Evolutionary conservation across 2,113 vertebrate species (phyloP).

Genomic region (Chaetops frenatus): DNA sequence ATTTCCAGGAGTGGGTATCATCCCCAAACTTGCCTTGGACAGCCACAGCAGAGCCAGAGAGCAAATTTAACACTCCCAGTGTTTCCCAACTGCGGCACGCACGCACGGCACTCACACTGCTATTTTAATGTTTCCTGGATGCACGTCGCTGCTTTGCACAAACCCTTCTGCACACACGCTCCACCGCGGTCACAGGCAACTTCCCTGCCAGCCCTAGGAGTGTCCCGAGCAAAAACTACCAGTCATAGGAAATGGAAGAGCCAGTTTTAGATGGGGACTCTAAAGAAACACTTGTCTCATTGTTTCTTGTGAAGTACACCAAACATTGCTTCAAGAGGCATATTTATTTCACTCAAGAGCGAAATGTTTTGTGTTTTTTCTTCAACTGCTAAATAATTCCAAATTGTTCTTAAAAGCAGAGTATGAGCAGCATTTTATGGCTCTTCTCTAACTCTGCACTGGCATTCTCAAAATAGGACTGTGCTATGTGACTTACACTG

Average conservation of each 20-base stretch:
- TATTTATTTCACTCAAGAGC: background rate
- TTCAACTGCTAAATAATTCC: background rate
- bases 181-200: background rate
- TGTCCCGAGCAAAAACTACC: background rate
- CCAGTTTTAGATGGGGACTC: background rate
- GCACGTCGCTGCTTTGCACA: background rate
- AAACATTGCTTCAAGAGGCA: background rate
- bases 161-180: background rate
- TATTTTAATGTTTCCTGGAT: constrained; percentile 21
- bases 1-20: background rate
- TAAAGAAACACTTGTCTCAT: background rate
- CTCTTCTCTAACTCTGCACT: background rate
- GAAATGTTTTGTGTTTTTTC: background rate
- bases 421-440: background rate
- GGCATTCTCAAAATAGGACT: background rate
- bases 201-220: background rate
- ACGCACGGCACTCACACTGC: background rate
- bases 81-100: background rate
- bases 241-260: background rate
- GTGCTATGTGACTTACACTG: too few relatives aligned
- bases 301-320: background rate
- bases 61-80: background rate
- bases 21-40: background rate
- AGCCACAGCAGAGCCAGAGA: background rate
- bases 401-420: background rate